Percentiles rank a stretch among this genome's conserved stretches.
Conservation (phyloP, 2,888 invertebrate genomes). For the Limenitis arthemis region DNA sequence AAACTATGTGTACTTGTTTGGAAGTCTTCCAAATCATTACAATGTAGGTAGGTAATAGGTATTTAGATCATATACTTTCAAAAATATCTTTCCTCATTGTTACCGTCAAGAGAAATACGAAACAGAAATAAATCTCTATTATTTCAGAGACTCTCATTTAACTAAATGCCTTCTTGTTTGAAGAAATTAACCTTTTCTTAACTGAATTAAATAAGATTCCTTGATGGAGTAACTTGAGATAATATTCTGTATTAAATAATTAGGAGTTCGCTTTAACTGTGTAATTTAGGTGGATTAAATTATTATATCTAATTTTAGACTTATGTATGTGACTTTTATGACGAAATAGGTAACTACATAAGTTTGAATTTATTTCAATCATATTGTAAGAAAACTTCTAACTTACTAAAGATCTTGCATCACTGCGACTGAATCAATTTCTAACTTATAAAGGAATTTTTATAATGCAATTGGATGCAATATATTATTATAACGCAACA, state of each 20-base stretch:
- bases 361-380: no score
- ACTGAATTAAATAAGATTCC: slow-evolving; percentile 16
- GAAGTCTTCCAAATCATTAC: slow-evolving; percentile 17
- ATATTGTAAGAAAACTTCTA: no score
- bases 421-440: no score
- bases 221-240: slow-evolving; percentile 10
- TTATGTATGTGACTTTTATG: no score
- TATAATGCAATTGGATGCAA: no score
- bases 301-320: no score
- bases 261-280: neutral
- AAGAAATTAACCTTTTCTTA: slow-evolving; percentile 17
- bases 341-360: no score
- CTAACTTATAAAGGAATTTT: no score
- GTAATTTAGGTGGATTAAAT: neutral
- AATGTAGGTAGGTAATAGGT: slow-evolving; percentile 10
- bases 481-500: no score
- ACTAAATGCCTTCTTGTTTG: slow-evolving; percentile 9
- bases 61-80: slow-evolving; percentile 4
- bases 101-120: slow-evolving; percentile 9
- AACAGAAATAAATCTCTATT: slow-evolving; percentile 16
- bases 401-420: no score
- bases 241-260: slow-evolving; percentile 2
- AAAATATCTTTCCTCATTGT: slow-evolving; percentile 12
- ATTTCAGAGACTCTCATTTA: slow-evolving; percentile 5
- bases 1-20: slow-evolving; percentile 8